Percentiles rank a stretch among this genome's conserved stretches.
These are phyloP conservation scores for Tortricodes alternella DNA, from an alignment of 2,888 invertebrate species.

Conservation along the genomic window DNA sequence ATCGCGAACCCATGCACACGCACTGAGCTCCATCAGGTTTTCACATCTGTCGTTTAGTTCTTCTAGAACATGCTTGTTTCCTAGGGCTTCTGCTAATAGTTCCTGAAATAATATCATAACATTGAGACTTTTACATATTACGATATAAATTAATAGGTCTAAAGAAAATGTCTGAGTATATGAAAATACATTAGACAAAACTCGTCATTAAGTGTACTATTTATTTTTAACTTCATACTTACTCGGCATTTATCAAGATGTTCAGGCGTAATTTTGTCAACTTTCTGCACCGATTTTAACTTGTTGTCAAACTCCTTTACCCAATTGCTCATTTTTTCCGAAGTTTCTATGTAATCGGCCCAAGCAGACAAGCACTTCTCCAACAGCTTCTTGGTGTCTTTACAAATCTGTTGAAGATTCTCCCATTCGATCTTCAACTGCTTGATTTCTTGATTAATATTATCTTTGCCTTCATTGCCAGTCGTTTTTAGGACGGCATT, in stretches of 20 bases:
- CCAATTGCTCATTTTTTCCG: constrained; percentile 88
- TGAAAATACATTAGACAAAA: background rate
- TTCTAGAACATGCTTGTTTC: constrained; percentile 90
- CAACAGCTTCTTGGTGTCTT: constrained; percentile 89
- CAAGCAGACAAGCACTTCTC: constrained; percentile 90
- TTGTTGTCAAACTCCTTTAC: constrained; percentile 87
- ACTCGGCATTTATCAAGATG: constrained; percentile 89
- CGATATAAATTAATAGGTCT: too few species aligned
- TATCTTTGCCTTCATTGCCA: constrained; percentile 92
- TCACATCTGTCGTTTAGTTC: constrained; percentile 94
- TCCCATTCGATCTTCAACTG: constrained; percentile 93
- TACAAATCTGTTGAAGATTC: constrained; percentile 88
- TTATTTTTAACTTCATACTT: constrained; percentile 51
- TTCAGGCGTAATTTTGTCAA: constrained; percentile 89
- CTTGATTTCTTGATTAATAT: constrained; percentile 90
- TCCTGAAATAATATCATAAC: constrained; percentile 63
- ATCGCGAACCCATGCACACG: constrained; percentile 92
- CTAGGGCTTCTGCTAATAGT: constrained; percentile 88
- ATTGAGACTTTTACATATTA: background rate
- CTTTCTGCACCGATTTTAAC: constrained; percentile 85
- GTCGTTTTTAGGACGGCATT: constrained; percentile 89
- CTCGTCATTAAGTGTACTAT: background rate
- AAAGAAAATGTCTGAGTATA: background rate
- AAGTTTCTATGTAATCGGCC: constrained; percentile 90
- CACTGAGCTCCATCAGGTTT: constrained; percentile 92